A percentile compares a stretch with the other conserved stretches of the same genome.
These are phyloP conservation scores for Diabrotica balteata DNA, from an alignment of 2,888 invertebrate genomes.

Conservation along the genomic window DNA sequence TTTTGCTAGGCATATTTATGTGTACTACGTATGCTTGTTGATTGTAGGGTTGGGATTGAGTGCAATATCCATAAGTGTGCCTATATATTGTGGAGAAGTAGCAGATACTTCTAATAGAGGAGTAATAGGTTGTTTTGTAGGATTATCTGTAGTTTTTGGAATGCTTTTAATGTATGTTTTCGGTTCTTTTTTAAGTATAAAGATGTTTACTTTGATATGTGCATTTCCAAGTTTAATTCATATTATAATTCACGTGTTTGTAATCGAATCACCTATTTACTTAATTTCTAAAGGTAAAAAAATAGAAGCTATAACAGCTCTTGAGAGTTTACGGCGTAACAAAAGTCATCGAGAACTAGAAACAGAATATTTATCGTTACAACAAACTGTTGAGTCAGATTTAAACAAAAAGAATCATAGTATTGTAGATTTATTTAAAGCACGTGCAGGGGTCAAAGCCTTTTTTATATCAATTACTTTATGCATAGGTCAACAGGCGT, in stretches of 20 bases:
- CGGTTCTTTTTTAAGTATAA: background rate
- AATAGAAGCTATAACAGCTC: background rate
- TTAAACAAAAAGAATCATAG: background rate
- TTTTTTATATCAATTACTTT: background rate
- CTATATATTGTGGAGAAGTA: background rate
- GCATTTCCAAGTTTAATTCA: background rate
- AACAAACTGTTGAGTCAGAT: background rate
- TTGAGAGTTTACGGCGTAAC: background rate
- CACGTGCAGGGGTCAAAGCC: background rate
- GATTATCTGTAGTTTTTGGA: background rate
- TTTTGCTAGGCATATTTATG: background rate
- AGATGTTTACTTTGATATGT: background rate
- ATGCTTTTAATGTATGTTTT: background rate
- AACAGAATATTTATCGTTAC: background rate
- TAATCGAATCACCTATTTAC: background rate
- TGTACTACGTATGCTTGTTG: background rate
- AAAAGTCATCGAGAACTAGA: background rate
- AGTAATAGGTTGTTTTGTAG: background rate
- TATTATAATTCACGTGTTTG: background rate
- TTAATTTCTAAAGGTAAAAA: background rate
- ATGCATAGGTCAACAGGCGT: slow-evolving; percentile 68
- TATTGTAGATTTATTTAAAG: background rate
- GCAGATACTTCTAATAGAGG: background rate
- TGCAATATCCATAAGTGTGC: background rate
- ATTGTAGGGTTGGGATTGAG: background rate